phyloP scores from a whole-genome alignment of 2,797 vertebrate genomes.

The Tinamus major region DNA sequence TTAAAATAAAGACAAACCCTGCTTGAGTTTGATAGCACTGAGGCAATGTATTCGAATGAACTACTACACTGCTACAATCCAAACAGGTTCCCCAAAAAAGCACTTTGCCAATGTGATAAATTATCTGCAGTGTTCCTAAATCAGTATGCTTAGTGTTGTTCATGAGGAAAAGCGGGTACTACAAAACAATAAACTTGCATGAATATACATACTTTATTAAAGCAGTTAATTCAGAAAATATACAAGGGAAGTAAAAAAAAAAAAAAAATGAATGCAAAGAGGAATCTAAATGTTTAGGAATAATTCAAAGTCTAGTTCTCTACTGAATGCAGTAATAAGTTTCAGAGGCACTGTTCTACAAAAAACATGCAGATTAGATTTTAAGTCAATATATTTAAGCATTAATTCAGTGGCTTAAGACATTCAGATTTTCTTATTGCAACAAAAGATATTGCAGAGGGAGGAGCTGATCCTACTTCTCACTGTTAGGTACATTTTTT shows the following conservation, averaged over 20 bases:
- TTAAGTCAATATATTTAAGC: background rate
- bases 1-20: background rate
- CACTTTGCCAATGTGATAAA: background rate
- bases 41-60: background rate
- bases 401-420: background rate
- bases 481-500: fast-evolving
- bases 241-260: constrained; percentile 22
- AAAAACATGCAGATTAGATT: background rate
- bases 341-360: background rate
- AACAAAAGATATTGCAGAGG: background rate
- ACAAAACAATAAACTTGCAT: background rate
- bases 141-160: background rate
- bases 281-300: background rate
- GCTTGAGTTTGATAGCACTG: background rate
- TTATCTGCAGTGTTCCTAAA: background rate
- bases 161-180: constrained; percentile 13
- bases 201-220: constrained; percentile 17
- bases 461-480: background rate
- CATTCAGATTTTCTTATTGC: background rate
- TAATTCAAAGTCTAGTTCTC: constrained; percentile 28
- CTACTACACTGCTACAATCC: background rate
- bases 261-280: background rate
- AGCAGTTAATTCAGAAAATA: constrained; percentile 31
- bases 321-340: background rate
- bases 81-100: background rate